A percentile compares a stretch with the other conserved stretches of the same genome.
phyloP scores from a whole-genome alignment of 2,888 invertebrate species.

The Leucophenga montana region DNA sequence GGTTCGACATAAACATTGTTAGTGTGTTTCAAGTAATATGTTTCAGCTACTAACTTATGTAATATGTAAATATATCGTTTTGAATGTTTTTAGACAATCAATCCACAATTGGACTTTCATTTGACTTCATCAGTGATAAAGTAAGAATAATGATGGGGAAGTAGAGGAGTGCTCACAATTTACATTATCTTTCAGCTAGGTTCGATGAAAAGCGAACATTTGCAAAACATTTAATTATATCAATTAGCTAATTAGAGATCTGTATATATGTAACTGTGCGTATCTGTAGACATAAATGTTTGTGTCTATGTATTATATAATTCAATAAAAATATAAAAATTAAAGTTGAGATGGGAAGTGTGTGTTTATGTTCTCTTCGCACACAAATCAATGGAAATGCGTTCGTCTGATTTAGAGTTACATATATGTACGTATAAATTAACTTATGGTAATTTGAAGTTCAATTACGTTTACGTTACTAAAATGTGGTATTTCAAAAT shows the following conservation, averaged over 20 bases:
- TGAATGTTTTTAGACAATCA: too few relatives aligned
- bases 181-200: background rate
- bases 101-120: too few relatives aligned
- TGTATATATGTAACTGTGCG: constrained; percentile 29
- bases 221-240: constrained; percentile 65
- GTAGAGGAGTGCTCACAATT: too few relatives aligned
- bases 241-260: constrained; percentile 69
- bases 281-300: background rate
- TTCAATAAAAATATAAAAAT: too few relatives aligned
- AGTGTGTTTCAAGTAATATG: too few relatives aligned
- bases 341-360: background rate
- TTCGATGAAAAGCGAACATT: constrained; percentile 59
- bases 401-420: constrained; percentile 29
- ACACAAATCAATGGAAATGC: too few relatives aligned
- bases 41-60: too few relatives aligned
- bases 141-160: too few relatives aligned
- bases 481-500: too few relatives aligned
- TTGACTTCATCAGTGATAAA: too few relatives aligned
- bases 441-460: constrained; percentile 16
- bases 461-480: background rate
- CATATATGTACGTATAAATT: constrained; percentile 50
- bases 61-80: too few relatives aligned
- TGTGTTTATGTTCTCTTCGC: constrained; percentile 34
- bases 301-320: constrained; percentile 21
- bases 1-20: too few relatives aligned